Percentiles rank a stretch among this genome's conserved stretches.
Conservation (phyloP, 2,888 invertebrate species). For the Drosophila paranaensis region DNA sequence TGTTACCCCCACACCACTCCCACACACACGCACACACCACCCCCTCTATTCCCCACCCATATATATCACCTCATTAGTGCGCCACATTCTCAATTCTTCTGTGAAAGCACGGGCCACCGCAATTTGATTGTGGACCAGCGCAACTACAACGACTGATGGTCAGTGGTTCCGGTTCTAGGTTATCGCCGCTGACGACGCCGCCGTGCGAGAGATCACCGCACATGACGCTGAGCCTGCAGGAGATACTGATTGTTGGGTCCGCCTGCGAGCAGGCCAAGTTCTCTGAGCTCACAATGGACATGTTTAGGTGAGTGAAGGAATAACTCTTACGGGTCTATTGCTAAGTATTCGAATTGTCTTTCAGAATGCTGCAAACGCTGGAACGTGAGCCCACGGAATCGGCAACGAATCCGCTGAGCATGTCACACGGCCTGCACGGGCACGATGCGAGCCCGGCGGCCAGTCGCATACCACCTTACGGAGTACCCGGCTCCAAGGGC, state of each 20-base stretch:
- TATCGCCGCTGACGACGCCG: constrained; percentile 93
- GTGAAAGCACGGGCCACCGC: constrained; percentile 86
- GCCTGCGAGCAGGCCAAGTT: constrained; percentile 97
- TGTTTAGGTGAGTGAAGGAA: constrained; percentile 88
- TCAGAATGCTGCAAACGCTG: constrained; percentile 95
- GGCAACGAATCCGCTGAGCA: constrained; percentile 88
- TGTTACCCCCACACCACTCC: constrained; percentile 30
- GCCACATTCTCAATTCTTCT: constrained; percentile 85
- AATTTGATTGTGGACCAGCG: constrained; percentile 83
- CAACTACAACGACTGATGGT: constrained; percentile 84
- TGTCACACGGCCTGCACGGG: constrained; percentile 85
- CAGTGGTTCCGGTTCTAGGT: constrained; percentile 87
- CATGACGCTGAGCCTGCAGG: constrained; percentile 95
- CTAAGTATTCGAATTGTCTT: background rate
- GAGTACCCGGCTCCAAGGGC: constrained; percentile 86
- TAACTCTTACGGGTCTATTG: no score
- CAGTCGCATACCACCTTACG: constrained; percentile 85
- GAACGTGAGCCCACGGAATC: constrained; percentile 96
- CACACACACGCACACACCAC: constrained; percentile 19
- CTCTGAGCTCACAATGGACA: constrained; percentile 98
- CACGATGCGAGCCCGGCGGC: constrained; percentile 85
- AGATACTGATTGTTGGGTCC: constrained; percentile 97
- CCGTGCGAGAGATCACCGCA: constrained; percentile 94
- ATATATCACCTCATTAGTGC: constrained; percentile 80
- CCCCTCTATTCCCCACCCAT: constrained; percentile 21